A percentile compares a stretch with the other conserved stretches of the same genome.
These are phyloP conservation scores for Molossus molossus DNA, from an alignment of 2,797 vertebrate species.

Conservation along the genomic window DNA sequence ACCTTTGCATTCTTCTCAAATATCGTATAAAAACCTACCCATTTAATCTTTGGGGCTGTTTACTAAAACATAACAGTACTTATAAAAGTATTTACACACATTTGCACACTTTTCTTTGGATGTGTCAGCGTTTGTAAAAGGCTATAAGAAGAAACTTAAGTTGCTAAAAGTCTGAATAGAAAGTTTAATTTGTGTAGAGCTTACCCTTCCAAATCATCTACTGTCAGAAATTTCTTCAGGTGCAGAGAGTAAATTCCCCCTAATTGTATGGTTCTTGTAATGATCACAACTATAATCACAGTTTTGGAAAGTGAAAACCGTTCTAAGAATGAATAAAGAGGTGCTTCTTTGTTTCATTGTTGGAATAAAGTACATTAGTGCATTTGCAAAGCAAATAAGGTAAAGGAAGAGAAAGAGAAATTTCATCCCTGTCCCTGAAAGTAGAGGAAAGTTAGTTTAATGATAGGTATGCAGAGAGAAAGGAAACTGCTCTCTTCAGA, in stretches of 20 bases:
- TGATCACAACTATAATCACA: background rate
- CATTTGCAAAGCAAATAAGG: slow-evolving; percentile 24
- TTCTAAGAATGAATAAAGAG: background rate
- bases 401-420: background rate
- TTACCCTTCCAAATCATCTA: slow-evolving; percentile 62
- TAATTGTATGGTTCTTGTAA: background rate
- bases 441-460: slow-evolving; percentile 50
- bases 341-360: background rate
- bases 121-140: background rate
- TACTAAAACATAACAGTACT: background rate
- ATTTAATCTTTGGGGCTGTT: slow-evolving; percentile 5
- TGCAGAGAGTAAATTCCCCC: slow-evolving; percentile 36
- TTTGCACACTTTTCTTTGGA: slow-evolving; percentile 47
- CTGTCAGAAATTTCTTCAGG: slow-evolving; percentile 68
- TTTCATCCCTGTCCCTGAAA: background rate
- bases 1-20: slow-evolving; percentile 56
- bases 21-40: slow-evolving; percentile 51
- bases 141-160: slow-evolving; percentile 62
- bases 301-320: slow-evolving; percentile 29
- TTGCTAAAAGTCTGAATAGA: slow-evolving; percentile 38
- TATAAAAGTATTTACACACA: slow-evolving; percentile 45
- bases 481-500: background rate
- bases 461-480: background rate
- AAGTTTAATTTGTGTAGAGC: slow-evolving; percentile 47
- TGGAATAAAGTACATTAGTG: background rate